A percentile compares a stretch with the other conserved stretches of the same genome.
phyloP scores from a whole-genome alignment of 2,888 invertebrate genomes.

The Eilema caniola region DNA sequence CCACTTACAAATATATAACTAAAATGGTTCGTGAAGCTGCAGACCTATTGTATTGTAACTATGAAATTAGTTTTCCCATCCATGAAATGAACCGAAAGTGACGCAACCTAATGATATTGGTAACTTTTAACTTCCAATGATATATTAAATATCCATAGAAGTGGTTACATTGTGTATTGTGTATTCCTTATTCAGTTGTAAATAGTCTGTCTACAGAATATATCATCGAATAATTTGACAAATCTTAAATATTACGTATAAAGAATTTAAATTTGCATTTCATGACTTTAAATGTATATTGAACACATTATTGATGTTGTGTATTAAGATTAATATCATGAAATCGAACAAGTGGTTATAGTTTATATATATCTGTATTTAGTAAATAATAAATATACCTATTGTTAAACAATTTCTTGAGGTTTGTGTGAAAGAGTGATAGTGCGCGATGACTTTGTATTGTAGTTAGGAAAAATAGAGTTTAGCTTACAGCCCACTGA shows the following conservation, averaged over 20 bases:
- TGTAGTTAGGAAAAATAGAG: constrained; percentile 68
- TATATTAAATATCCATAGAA: neutral
- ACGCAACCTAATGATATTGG: too few relatives aligned
- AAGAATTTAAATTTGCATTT: constrained; percentile 73
- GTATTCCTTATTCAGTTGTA: neutral
- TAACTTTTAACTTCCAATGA: too few relatives aligned
- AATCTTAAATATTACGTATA: constrained; percentile 43
- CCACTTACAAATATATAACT: neutral
- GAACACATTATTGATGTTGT: constrained; percentile 67
- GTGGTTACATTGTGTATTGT: neutral
- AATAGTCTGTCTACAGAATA: constrained; percentile 2
- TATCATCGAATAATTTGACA: neutral
- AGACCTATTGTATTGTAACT: neutral
- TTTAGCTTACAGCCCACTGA: constrained; percentile 75
- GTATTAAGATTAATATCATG: constrained; percentile 75
- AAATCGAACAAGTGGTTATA: constrained; percentile 81
- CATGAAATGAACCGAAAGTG: neutral
- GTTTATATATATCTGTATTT: constrained; percentile 59
- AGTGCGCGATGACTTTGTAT: constrained; percentile 55
- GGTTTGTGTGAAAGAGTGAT: constrained; percentile 48
- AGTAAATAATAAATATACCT: constrained; percentile 52
- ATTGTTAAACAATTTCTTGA: constrained; percentile 55
- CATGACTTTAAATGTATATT: constrained; percentile 62
- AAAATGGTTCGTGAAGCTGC: too few relatives aligned
- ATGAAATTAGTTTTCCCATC: neutral